Evolutionary conservation across 2,797 vertebrate genomes (phyloP).

Genomic region (Ptychadena robeensis): DNA sequence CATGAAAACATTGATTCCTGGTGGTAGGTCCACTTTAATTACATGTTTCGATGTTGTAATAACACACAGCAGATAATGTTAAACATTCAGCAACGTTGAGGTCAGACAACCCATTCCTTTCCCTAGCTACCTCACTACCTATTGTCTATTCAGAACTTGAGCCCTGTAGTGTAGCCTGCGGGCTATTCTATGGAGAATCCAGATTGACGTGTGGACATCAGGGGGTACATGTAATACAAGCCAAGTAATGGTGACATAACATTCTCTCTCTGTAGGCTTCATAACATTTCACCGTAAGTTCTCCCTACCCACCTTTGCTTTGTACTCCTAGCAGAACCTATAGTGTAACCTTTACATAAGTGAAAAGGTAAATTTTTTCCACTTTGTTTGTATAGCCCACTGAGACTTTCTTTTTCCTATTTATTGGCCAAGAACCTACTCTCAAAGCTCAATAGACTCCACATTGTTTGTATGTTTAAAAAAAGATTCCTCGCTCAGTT

Average conservation of each 20-base stretch:
- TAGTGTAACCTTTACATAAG: not conserved
- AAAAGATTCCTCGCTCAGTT: not conserved
- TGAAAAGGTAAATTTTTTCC: not conserved
- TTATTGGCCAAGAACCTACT: not conserved
- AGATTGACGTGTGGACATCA: too few species aligned
- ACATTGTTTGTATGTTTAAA: slow-evolving; percentile 1
- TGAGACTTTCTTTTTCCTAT: not conserved
- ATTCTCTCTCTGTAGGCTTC: not conserved
- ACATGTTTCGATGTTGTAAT: too few species aligned
- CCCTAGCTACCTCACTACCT: too few species aligned
- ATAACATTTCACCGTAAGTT: not conserved
- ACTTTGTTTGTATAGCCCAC: not conserved
- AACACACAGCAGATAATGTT: too few species aligned
- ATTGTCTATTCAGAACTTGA: too few species aligned
- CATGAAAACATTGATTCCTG: too few species aligned
- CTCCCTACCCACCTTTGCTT: not conserved
- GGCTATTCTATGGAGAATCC: too few species aligned
- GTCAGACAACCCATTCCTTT: too few species aligned
- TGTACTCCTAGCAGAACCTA: not conserved
- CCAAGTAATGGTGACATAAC: not conserved
- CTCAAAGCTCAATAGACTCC: not conserved
- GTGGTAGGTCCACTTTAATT: too few species aligned
- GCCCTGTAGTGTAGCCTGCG: too few species aligned
- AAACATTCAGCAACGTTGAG: too few species aligned
- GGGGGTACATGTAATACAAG: not conserved